A percentile compares a stretch with the other conserved stretches of the same genome.
Evolutionary conservation across 2,888 invertebrate genomes (phyloP).

Genomic region (Scaeva pyrastri): DNA sequence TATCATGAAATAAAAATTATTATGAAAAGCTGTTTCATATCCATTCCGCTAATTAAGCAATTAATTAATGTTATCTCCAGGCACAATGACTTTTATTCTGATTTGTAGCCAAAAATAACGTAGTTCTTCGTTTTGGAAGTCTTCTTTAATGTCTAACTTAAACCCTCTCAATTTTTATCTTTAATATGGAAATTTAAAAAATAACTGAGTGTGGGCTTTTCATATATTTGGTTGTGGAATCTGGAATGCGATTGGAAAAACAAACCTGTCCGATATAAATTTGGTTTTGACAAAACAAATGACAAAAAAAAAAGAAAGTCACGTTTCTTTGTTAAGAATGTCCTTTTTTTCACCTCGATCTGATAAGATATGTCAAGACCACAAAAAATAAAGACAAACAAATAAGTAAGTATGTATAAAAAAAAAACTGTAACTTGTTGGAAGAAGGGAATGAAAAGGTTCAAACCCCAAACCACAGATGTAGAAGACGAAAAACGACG

Average conservation of each 20-base stretch:
- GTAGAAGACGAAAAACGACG: slow-evolving; percentile 27
- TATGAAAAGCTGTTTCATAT: neutral
- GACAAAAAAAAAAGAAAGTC: slow-evolving; percentile 56
- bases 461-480: slow-evolving; percentile 38
- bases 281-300: slow-evolving; percentile 7
- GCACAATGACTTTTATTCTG: neutral
- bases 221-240: slow-evolving; percentile 55
- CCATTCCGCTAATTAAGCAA: neutral
- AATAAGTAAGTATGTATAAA: slow-evolving; percentile 22
- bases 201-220: slow-evolving; percentile 9
- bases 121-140: neutral
- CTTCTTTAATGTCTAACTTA: neutral
- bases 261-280: slow-evolving; percentile 27
- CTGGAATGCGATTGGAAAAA: slow-evolving; percentile 43
- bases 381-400: slow-evolving; percentile 36
- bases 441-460: slow-evolving; percentile 35
- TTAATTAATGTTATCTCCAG: neutral
- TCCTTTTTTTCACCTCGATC: slow-evolving; percentile 35
- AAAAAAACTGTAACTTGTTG: slow-evolving; percentile 26
- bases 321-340: slow-evolving; percentile 24
- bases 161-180: neutral
- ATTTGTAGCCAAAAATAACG: neutral
- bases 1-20: neutral
- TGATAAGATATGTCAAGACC: slow-evolving; percentile 66
- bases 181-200: neutral